Evolutionary conservation across 2,113 vertebrate genomes (phyloP), one percentile per base, ranked within the genome.

Genomic region (Heterochromis multidens): DNA sequence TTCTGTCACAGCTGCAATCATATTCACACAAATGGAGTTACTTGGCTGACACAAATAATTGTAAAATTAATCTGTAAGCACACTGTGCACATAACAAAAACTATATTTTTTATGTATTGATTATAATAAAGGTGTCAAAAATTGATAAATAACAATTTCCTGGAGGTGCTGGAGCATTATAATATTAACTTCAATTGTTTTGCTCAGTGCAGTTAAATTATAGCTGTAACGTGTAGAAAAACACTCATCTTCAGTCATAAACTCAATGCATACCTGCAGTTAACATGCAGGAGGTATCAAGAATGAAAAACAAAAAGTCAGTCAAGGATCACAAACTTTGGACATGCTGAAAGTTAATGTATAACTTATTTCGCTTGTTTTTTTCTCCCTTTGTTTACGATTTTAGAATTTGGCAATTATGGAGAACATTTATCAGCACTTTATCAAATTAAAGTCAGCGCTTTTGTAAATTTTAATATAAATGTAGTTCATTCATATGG

Each of bases 401-500:
- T 67, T 67, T 70, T 46, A 6, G 35, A 37, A 37, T 6, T 37
- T 6, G 35, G 35, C 19, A 40, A 84, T 79, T 63, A 65, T 74
- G 27, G 43, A 79, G 54, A 65, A 27, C 57, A 49, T 17, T 56
- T 62, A 37, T 62, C 21, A 49, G 40, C 16, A n/a, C 6, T 3
- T 67, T 19, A 63, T 79, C 49, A 61, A 84, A 88, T 76, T 76
- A 56, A 86, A 79, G 61, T 37, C 10, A 70, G n/a, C 46, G 27
- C 0, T 46, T 52, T 17, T 5, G 4, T 80, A 35, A 33, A 37
- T 79, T 72, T 77, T 40, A 70, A 77, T 74, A 62, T 43, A 37
- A 57, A 65, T 57, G 6, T 10, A 59, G 67, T 67, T 79, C 2
- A 81, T 90, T 59, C 79, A 79, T 85, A 87, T 81, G 80, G 56